Conservation (phyloP, 2,797 vertebrate species). For the Lepilemur septentrionalis region DNA sequence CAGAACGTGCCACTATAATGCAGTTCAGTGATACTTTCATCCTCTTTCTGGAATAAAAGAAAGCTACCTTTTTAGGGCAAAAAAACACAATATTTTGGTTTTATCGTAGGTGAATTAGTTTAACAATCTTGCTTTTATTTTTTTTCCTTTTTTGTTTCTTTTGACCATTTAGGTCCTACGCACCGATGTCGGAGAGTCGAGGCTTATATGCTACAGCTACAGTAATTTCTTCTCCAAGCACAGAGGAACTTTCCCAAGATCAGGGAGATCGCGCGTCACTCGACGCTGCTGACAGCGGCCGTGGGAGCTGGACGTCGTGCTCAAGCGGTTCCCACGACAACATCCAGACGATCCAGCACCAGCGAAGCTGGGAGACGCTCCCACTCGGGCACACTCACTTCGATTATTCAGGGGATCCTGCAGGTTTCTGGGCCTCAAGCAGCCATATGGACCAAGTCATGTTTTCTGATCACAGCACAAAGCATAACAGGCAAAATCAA, state of each 20-base stretch:
- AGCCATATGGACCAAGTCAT: conserved; percentile 87
- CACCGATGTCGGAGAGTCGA: conserved; percentile 93
- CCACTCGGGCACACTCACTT: conserved; percentile 90
- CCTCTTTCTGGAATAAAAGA: not conserved
- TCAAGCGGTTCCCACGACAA: conserved; percentile 98
- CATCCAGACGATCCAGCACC: conserved; percentile 98
- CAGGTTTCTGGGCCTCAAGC: conserved; percentile 85
- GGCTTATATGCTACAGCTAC: conserved; percentile 92
- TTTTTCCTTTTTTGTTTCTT: not conserved
- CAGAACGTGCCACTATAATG: not conserved
- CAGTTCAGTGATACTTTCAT: not conserved
- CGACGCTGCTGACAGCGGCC: conserved; percentile 97
- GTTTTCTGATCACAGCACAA: conserved; percentile 88
- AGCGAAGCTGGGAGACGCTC: conserved; percentile 97
- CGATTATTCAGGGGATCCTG: conserved; percentile 86
- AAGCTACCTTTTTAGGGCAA: not conserved
- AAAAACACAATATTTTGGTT: not conserved
- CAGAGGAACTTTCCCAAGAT: conserved; percentile 97
- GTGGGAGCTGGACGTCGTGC: conserved; percentile 99
- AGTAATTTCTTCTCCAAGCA: conserved; percentile 95
- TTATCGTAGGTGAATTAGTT: not conserved
- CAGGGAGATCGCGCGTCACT: conserved; percentile 97
- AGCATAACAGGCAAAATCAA: conserved; percentile 86
- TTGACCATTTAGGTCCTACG: conserved; percentile 89
- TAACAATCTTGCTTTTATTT: not conserved